phyloP scores from a whole-genome alignment of 2,797 vertebrate genomes.

The Neostethus bicornis region DNA sequence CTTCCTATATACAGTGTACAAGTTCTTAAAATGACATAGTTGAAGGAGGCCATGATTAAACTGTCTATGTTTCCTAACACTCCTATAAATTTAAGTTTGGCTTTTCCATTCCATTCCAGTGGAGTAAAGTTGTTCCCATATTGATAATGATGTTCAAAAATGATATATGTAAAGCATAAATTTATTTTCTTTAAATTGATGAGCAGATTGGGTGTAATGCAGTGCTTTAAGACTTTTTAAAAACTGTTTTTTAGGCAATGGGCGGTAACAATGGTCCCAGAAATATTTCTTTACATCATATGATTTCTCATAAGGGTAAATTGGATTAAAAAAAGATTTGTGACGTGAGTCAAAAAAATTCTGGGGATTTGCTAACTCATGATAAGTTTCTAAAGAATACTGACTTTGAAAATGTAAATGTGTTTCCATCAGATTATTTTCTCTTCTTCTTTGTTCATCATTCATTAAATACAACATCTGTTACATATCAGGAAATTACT shows the following conservation, averaged over 20 bases:
- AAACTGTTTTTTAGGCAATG: no score
- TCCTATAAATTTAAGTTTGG: slow-evolving; percentile 9
- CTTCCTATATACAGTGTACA: no score
- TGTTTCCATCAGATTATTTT: not conserved
- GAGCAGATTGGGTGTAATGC: no score
- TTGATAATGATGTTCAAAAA: no score
- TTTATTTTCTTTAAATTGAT: slow-evolving; percentile 9
- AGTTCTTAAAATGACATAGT: no score
- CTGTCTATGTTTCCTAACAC: slow-evolving; percentile 24
- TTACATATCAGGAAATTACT: not conserved
- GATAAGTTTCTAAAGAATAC: not conserved
- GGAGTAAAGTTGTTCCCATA: no score
- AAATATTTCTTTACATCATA: not conserved
- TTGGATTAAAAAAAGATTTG: not conserved
- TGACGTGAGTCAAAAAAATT: slow-evolving; percentile 1
- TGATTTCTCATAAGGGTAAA: slow-evolving; percentile 2
- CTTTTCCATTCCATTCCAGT: no score
- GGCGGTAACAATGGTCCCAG: slow-evolving; percentile 11
- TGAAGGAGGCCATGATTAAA: slow-evolving; percentile 12
- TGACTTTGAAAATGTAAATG: not conserved
- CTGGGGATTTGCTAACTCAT: not conserved
- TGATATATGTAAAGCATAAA: no score
- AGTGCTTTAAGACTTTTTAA: slow-evolving; percentile 1
- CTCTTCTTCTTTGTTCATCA: not conserved
- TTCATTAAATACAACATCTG: not conserved